Conservation (phyloP, 2,888 invertebrate species). For the Sesia apiformis region DNA sequence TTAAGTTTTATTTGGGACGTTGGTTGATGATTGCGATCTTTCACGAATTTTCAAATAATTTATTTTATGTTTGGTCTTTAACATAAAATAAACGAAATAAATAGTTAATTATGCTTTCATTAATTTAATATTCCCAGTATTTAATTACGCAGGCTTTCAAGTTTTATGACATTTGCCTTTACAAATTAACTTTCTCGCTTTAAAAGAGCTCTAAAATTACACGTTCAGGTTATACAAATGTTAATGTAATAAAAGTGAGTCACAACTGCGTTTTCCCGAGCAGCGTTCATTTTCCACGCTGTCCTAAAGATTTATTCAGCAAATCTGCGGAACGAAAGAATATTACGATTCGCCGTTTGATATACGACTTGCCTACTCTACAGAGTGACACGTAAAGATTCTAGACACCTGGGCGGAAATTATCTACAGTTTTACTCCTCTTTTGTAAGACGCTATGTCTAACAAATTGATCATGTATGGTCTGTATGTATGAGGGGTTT, state of each 20-base stretch:
- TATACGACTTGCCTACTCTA: constrained; percentile 24
- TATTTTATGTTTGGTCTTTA: no score
- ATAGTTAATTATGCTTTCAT: no score
- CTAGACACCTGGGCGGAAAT: neutral
- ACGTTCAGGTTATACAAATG: neutral
- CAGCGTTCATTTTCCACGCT: neutral
- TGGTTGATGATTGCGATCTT: no score
- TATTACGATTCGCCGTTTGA: constrained; percentile 29
- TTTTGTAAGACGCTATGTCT: no score
- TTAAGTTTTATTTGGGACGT: no score
- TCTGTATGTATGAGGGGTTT: no score
- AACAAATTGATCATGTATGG: no score
- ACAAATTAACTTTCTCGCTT: neutral
- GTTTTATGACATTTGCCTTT: neutral
- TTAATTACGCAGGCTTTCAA: no score
- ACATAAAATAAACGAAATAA: no score
- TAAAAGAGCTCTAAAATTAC: neutral
- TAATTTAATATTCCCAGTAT: no score
- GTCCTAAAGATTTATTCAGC: constrained; percentile 29
- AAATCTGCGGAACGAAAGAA: constrained; percentile 33
- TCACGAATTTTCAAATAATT: no score
- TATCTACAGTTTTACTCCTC: no score
- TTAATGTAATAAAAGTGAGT: neutral
- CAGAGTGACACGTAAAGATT: constrained; percentile 3
- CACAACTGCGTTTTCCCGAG: neutral